Evolutionary conservation across 2,113 vertebrate species (phyloP).

Genomic region (Gallinago undulata): DNA sequence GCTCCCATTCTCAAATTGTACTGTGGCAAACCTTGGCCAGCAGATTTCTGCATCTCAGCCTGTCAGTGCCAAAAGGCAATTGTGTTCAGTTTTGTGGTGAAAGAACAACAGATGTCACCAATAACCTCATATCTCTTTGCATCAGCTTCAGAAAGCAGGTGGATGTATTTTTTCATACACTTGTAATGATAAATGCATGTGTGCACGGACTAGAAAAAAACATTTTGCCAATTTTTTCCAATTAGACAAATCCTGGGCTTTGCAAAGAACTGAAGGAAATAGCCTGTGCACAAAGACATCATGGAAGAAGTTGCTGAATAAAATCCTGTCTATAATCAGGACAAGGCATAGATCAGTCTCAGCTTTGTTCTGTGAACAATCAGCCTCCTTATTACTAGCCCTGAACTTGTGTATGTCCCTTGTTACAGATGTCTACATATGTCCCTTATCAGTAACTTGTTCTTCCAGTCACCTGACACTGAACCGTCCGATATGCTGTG

Average conservation of each 20-base stretch:
- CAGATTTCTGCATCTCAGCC: background rate
- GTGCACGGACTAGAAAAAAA: background rate
- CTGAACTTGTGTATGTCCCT: background rate
- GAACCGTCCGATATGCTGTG: background rate
- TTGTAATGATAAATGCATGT: background rate
- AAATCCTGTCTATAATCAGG: background rate
- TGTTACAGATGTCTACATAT: background rate
- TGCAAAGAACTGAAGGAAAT: background rate
- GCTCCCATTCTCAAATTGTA: background rate
- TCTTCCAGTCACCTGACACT: background rate
- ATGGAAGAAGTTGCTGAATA: background rate
- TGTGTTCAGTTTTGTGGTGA: background rate
- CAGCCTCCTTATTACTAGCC: background rate
- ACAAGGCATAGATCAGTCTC: background rate
- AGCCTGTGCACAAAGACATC: background rate
- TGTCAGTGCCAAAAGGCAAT: background rate
- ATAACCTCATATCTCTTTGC: background rate
- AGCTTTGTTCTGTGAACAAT: background rate
- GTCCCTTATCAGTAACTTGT: background rate
- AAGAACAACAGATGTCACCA: background rate
- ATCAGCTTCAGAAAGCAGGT: background rate
- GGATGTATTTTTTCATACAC: background rate
- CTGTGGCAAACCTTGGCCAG: background rate
- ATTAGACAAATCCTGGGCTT: background rate
- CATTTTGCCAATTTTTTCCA: background rate